Evolutionary conservation across 2,797 vertebrate genomes (phyloP).

Genomic region (Sebastes glaucus): DNA sequence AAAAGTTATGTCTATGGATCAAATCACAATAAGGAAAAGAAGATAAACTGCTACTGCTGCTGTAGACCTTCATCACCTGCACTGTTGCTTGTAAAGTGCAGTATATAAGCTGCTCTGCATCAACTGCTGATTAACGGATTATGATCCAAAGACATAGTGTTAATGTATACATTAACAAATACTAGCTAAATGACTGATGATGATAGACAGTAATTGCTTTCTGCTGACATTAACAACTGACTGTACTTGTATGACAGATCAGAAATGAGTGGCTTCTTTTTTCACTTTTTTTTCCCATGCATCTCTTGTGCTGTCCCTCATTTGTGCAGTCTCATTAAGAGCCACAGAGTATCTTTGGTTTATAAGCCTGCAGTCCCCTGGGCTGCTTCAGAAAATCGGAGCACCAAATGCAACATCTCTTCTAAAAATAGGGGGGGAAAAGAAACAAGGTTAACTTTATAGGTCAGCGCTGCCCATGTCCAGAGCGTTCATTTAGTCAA

Average conservation of each 20-base stretch:
- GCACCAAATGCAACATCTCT: conserved; percentile 39
- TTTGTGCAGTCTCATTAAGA: conserved; percentile 43
- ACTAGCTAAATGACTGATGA: neutral
- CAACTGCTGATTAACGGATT: neutral
- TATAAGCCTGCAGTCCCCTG: conserved; percentile 36
- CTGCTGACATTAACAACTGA: neutral
- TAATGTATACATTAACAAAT: neutral
- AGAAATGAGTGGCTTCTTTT: conserved; percentile 2
- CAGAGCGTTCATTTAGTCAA: conserved; percentile 17
- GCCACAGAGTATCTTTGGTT: conserved; percentile 13
- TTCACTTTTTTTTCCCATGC: neutral
- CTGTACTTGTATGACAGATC: conserved; percentile 1
- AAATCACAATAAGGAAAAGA: neutral
- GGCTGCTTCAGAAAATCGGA: conserved; percentile 38
- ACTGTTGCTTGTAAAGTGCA: neutral
- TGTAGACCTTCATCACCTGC: neutral
- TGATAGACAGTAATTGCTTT: neutral
- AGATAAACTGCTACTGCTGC: neutral
- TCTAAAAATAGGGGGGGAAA: conserved; percentile 39
- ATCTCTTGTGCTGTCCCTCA: conserved; percentile 10
- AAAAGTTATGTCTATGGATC: too few relatives aligned
- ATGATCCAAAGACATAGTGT: neutral
- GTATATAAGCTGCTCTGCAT: neutral
- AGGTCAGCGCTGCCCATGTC: conserved; percentile 37
- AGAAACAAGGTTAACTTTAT: conserved; percentile 65